Conservation (phyloP, 2,113 vertebrate genomes). For the Solenodon paradoxus region DNA sequence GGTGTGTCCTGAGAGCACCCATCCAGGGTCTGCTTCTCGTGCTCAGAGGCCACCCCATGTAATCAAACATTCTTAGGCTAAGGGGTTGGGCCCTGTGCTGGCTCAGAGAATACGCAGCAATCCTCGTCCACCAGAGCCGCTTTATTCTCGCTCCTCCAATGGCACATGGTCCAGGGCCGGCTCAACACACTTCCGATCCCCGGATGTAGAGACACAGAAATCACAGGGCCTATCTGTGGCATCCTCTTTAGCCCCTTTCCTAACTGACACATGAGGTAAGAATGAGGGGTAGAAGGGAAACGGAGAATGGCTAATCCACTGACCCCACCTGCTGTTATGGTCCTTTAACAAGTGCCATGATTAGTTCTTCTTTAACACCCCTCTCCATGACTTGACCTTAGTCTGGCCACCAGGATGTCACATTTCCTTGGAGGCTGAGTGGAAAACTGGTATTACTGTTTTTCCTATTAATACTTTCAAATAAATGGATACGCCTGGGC, state of each 20-base stretch:
- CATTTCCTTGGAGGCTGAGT: background rate
- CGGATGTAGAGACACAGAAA: background rate
- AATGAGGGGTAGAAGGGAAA: background rate
- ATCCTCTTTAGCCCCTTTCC: background rate
- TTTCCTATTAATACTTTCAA: background rate
- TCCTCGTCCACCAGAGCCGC: too few species aligned
- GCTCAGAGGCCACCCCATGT: accelerated
- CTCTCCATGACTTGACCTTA: background rate
- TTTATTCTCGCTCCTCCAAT: background rate
- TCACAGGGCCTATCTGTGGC: accelerated
- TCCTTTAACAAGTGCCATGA: background rate
- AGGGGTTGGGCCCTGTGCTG: background rate
- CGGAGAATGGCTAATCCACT: too few species aligned
- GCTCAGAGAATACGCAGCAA: too few species aligned
- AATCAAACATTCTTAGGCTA: accelerated
- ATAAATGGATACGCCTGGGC: background rate
- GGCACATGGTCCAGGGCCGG: too few species aligned
- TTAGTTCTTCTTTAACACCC: background rate
- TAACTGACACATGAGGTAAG: background rate
- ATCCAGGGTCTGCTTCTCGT: background rate
- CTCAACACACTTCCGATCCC: background rate
- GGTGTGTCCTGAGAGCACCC: background rate
- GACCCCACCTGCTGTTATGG: too few species aligned
- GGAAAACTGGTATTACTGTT: background rate
- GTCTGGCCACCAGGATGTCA: background rate